These are phyloP conservation scores for Oligia strigilis DNA, from an alignment of 2,888 invertebrate genomes.

Conservation along the genomic window DNA sequence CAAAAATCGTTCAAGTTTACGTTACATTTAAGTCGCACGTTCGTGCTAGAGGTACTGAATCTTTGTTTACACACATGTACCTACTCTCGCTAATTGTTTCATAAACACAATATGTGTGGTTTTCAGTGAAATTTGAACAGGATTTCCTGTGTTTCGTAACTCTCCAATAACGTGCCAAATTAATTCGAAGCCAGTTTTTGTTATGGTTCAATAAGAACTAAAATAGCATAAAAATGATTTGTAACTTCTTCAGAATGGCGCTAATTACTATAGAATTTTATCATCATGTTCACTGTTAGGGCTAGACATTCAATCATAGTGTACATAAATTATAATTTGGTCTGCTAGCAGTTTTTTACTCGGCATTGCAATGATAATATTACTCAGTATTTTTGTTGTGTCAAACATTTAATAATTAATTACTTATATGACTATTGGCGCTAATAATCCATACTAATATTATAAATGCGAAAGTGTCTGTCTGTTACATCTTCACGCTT, in stretches of 20 bases:
- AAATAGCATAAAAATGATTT: neutral
- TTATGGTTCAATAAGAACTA: neutral
- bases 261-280: neutral
- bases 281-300: neutral
- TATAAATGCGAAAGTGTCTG: too few species aligned
- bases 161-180: neutral
- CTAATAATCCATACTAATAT: too few species aligned
- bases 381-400: too few species aligned
- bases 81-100: neutral
- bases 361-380: too few species aligned
- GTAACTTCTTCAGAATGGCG: neutral
- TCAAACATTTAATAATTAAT: too few species aligned
- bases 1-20: too few species aligned
- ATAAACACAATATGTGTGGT: neutral
- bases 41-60: neutral
- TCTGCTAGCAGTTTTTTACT: too few species aligned
- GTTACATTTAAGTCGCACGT: neutral
- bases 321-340: too few species aligned
- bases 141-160: neutral
- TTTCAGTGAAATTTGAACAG: neutral
- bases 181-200: neutral
- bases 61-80: neutral
- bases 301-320: too few species aligned
- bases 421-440: too few species aligned
- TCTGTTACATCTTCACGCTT: too few species aligned